Evolutionary conservation across 2,113 vertebrate species (phyloP), one percentile per base, ranked within the genome.

Genomic region (Zosterops pallidus): DNA sequence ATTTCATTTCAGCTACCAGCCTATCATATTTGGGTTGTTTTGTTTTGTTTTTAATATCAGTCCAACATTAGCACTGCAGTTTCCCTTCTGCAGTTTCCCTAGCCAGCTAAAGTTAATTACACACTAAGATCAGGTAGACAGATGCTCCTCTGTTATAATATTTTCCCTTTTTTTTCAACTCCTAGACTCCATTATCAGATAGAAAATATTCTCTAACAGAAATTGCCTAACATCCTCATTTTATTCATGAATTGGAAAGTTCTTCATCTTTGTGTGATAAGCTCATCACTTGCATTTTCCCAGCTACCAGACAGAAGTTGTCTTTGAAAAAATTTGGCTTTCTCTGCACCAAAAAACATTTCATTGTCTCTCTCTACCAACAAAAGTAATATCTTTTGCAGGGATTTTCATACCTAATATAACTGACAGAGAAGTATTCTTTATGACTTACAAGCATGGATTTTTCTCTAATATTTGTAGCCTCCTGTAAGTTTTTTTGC

Each of bases 381-480:
- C 67, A 49, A 84, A 31, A 89, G 18, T 19, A 78, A 60, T 67
- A 92, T 47, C 19, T 94, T 83, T 74, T 67, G 16, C 63, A 67
- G 47, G 14, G 29, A 88, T 93, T 93, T 90, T 76, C 11, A 7
- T 74, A 63, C 67, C 33, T 93, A 53, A 57, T 80, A 44, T 68
- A 92, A 74, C 29, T 67, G 60, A 88, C 67, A 92, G 24, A 25
- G 26, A 93, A 88, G 70, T 69, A 88, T 39, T 77, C 86, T 59
- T 23, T 77, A 59, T 59, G 71, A 92, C 59, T 89, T 81, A 71
- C 16, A 86, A 74, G 29, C 75, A 83, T 67, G 64, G 87, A 93
- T 93, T 94, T 96, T 93, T 90, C 79, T 90, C 67, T 85, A 80
- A 92, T 94, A 88, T 88, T 93, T 93, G 92, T 74, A 88, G 20